phyloP scores from a whole-genome alignment of 2,888 invertebrate genomes.

The Sinopyrophorus schimmeli region DNA sequence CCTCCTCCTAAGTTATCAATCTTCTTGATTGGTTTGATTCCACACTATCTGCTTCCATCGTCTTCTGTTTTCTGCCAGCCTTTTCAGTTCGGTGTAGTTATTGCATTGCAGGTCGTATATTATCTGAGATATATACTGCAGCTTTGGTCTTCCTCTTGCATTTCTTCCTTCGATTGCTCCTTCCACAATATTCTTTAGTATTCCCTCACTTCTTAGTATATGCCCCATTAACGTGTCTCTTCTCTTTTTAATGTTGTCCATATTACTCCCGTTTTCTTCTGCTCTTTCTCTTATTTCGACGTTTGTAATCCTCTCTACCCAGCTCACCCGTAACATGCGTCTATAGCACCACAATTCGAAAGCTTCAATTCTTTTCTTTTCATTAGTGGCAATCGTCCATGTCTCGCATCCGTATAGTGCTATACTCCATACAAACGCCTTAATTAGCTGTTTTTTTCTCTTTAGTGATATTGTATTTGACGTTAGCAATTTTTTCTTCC shows the following conservation, averaged over 20 bases:
- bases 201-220: neutral
- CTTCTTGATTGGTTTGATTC: neutral
- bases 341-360: conserved; percentile 4
- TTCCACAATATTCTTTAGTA: neutral
- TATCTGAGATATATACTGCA: conserved; percentile 1
- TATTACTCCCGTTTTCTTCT: too few species aligned
- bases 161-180: neutral
- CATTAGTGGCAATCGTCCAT: neutral
- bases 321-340: neutral
- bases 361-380: neutral
- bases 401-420: conserved; percentile 1
- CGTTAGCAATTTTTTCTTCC: conserved; percentile 2
- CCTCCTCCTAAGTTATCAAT: neutral
- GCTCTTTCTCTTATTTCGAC: too few species aligned
- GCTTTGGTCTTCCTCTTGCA: neutral
- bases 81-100: conserved; percentile 1
- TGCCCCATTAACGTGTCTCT: conserved; percentile 2
- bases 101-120: neutral
- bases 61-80: neutral
- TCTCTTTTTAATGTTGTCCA: too few species aligned
- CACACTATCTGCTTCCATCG: too few species aligned
- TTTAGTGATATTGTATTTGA: conserved; percentile 3
- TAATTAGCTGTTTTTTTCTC: neutral
- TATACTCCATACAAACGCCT: neutral
- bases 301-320: too few species aligned